These are phyloP conservation scores for Leistus spinibarbis DNA, from an alignment of 2,888 invertebrate genomes.

Conservation along the genomic window DNA sequence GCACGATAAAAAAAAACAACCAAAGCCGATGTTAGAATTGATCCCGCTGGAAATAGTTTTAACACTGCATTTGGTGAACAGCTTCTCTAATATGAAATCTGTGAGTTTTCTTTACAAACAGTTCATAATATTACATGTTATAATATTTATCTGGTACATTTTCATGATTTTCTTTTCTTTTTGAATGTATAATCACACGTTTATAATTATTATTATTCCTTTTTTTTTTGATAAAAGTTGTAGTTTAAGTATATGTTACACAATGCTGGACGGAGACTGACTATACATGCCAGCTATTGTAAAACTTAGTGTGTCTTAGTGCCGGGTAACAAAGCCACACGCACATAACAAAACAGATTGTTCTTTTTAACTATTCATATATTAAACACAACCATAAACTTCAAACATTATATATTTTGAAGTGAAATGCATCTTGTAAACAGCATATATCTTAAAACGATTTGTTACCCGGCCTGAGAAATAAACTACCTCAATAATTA, in stretches of 20 bases:
- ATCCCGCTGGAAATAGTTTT: conserved; percentile 30
- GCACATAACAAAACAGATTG: background rate
- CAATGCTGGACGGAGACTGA: conserved; percentile 58
- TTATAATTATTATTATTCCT: conserved; percentile 37
- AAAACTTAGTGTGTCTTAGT: conserved; percentile 57
- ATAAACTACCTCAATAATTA: conserved; percentile 60
- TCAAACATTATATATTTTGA: background rate
- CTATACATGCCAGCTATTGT: conserved; percentile 58
- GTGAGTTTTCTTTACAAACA: conserved; percentile 36
- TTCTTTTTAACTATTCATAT: background rate
- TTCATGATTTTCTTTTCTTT: conserved; percentile 38
- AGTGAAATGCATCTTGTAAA: conserved; percentile 1
- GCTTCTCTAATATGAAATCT: conserved; percentile 36
- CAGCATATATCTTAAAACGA: conserved; percentile 8
- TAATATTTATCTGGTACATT: conserved; percentile 38
- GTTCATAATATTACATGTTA: conserved; percentile 37
- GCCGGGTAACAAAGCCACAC: conserved; percentile 50
- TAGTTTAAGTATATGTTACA: conserved; percentile 55
- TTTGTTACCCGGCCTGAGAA: conserved; percentile 57
- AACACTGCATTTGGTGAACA: conserved; percentile 36
- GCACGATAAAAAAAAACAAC: conserved; percentile 18
- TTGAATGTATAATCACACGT: conserved; percentile 15
- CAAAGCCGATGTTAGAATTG: conserved; percentile 35
- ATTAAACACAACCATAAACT: background rate
- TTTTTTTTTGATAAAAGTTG: conserved; percentile 43